Conservation (phyloP, 2,888 invertebrate genomes). For the Malthinus seriepunctatus region DNA sequence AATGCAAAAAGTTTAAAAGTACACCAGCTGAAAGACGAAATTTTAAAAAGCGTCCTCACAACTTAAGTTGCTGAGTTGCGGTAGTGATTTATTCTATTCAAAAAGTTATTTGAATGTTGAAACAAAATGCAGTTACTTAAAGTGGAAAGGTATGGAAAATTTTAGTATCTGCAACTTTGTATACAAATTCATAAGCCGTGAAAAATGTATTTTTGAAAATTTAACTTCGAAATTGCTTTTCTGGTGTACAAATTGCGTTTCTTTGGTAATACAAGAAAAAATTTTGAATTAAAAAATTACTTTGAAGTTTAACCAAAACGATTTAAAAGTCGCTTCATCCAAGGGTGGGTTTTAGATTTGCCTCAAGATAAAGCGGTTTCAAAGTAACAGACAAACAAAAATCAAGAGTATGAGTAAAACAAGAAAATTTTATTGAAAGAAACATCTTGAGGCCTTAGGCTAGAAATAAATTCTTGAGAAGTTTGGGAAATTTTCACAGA, state of each 20-base stretch:
- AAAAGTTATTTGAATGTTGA: slow-evolving; percentile 23
- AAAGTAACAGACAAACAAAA: no score
- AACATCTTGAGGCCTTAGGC: no score
- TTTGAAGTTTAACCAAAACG: no score
- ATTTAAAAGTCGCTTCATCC: no score
- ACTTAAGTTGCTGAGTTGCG: slow-evolving; percentile 10
- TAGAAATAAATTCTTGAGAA: no score
- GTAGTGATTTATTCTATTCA: slow-evolving; percentile 20
- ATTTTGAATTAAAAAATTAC: no score
- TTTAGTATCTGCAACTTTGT: slow-evolving; percentile 9
- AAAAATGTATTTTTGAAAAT: neutral
- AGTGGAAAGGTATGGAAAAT: slow-evolving; percentile 11
- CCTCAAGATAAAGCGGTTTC: no score
- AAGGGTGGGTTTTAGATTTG: no score
- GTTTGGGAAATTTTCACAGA: no score
- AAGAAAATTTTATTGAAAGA: no score
- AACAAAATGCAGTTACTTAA: slow-evolving; percentile 26
- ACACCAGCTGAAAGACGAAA: slow-evolving; percentile 9
- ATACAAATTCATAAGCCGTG: neutral
- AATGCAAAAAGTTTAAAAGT: slow-evolving; percentile 15
- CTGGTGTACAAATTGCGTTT: neutral
- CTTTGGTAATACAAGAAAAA: no score
- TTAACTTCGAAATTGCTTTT: neutral
- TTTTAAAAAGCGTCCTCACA: slow-evolving; percentile 16
- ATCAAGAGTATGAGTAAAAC: no score